These are phyloP conservation scores for Hybognathus amarus DNA, from an alignment of 2,797 vertebrate species.

Conservation along the genomic window DNA sequence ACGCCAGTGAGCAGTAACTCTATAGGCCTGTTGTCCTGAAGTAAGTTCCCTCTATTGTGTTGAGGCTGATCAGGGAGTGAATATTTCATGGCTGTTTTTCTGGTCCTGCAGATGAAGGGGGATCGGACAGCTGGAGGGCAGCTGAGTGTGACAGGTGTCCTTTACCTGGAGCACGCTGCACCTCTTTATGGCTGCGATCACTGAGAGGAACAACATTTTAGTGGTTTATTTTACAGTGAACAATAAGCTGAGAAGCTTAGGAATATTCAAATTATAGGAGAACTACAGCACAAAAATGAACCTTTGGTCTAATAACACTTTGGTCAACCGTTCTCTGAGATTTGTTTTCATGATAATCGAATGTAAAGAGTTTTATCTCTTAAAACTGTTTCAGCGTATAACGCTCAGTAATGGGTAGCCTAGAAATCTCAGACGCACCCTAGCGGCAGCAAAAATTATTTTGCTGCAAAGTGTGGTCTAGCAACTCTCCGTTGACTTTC, in stretches of 20 bases:
- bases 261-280: neutral
- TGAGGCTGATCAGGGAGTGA: slow-evolving; percentile 75
- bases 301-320: too few relatives aligned
- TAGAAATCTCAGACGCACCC: too few relatives aligned
- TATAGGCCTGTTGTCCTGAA: slow-evolving; percentile 71
- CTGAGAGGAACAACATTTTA: neutral
- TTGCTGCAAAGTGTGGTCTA: too few relatives aligned
- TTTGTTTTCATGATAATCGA: too few relatives aligned
- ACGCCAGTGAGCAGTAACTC: slow-evolving; percentile 65
- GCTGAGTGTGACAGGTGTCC: slow-evolving; percentile 68
- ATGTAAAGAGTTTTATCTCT: too few relatives aligned
- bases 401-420: too few relatives aligned
- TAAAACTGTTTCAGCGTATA: too few relatives aligned
- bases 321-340: too few relatives aligned
- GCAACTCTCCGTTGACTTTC: too few relatives aligned
- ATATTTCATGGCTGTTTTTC: slow-evolving; percentile 82
- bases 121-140: slow-evolving; percentile 74
- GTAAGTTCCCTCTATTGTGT: slow-evolving; percentile 77
- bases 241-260: neutral
- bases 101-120: slow-evolving; percentile 74
- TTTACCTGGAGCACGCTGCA: slow-evolving; percentile 66
- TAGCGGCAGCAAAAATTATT: too few relatives aligned
- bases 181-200: neutral
- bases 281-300: too few relatives aligned
- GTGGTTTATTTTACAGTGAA: slow-evolving; percentile 8